Evolutionary conservation across 2,888 invertebrate genomes (phyloP).

Genomic region (Acanthococcus lagerstroemiae): DNA sequence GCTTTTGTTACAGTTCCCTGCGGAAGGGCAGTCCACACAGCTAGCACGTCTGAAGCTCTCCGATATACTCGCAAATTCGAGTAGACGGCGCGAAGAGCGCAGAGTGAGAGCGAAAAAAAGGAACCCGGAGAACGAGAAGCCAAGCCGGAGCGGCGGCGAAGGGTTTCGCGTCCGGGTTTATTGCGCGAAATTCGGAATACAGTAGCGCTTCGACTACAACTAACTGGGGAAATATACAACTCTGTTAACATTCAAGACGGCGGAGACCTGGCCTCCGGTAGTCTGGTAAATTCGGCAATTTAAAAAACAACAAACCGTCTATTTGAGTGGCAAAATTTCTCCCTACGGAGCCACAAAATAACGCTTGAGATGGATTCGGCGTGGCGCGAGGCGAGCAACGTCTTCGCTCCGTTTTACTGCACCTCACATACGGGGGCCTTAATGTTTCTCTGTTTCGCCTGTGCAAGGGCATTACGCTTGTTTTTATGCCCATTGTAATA

Average conservation of each 20-base stretch:
- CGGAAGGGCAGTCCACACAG: too few species aligned
- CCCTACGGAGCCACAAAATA: slow-evolving; percentile 28
- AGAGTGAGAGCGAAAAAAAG: too few species aligned
- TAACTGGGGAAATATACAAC: slow-evolving; percentile 28
- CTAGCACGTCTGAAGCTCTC: too few species aligned
- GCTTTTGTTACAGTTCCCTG: too few species aligned
- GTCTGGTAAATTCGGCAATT: slow-evolving; percentile 25
- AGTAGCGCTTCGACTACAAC: slow-evolving; percentile 19
- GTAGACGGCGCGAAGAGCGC: too few species aligned
- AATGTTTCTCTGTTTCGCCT: slow-evolving; percentile 11
- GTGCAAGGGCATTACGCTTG: slow-evolving; percentile 22
- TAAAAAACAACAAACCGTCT: slow-evolving; percentile 30
- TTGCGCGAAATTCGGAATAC: slow-evolving; percentile 26
- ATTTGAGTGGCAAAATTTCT: slow-evolving; percentile 29
- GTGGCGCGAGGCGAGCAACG: slow-evolving; percentile 18
- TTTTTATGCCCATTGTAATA: slow-evolving; percentile 29
- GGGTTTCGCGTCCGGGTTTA: too few species aligned
- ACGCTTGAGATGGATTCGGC: slow-evolving; percentile 27
- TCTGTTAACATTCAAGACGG: slow-evolving; percentile 28
- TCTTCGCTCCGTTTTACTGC: slow-evolving; percentile 25
- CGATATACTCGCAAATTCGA: too few species aligned
- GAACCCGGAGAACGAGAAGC: too few species aligned
- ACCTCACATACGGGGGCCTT: slow-evolving; percentile 12
- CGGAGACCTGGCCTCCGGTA: slow-evolving; percentile 19
- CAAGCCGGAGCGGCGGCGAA: too few species aligned